Evolutionary conservation across 2,888 invertebrate species (phyloP).

Genomic region (Drosophila falleni): DNA sequence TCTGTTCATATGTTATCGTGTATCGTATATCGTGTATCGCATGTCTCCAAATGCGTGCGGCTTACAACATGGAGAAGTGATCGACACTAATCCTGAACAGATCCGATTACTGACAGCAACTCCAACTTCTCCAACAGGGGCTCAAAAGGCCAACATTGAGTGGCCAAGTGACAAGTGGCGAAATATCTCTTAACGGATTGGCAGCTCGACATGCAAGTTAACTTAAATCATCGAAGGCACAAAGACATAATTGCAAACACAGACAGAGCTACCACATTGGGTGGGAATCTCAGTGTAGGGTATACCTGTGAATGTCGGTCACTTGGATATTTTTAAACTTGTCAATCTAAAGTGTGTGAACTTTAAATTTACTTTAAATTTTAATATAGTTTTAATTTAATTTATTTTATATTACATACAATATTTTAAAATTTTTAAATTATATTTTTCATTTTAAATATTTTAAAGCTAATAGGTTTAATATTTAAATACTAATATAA

Average conservation of each 20-base stretch:
- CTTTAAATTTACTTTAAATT: no score
- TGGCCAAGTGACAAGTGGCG: constrained; percentile 68
- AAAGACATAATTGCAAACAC: not conserved
- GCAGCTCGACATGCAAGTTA: constrained; percentile 25
- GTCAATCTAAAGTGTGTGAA: no score
- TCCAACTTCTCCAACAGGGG: constrained; percentile 15
- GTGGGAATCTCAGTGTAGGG: not conserved
- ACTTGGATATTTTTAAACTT: no score
- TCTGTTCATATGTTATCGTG: not conserved
- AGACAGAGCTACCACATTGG: not conserved
- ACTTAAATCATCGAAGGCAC: not conserved
- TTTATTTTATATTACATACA: no score
- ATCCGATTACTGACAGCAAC: constrained; percentile 74
- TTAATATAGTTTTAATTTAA: no score
- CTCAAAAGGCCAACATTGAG: constrained; percentile 32
- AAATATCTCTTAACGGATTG: constrained; percentile 36
- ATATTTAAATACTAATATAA: no score
- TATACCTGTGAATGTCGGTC: no score
- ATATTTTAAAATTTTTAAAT: no score
- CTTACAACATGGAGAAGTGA: constrained; percentile 76
- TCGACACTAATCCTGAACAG: constrained; percentile 77
- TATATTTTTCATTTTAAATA: no score
- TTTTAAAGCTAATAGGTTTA: no score
- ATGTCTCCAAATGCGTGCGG: constrained; percentile 70
- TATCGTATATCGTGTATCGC: constrained; percentile 51